Conservation (phyloP, 1,140 invertebrate genomes). For the Kradibia gibbosae region DNA sequence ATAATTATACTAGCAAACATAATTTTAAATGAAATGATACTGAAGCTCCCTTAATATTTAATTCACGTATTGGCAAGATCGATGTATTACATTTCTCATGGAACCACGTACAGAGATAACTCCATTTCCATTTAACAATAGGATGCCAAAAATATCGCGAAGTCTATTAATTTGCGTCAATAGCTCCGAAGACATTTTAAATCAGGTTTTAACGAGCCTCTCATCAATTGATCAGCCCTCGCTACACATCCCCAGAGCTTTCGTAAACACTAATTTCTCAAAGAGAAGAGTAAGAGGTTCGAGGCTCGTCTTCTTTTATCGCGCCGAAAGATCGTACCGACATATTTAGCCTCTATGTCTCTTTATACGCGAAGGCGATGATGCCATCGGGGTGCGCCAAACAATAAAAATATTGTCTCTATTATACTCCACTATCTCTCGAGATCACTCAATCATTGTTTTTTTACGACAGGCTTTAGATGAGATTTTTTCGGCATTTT, state of each 20-base stretch:
- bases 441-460: neutral
- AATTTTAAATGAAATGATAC: too few relatives aligned
- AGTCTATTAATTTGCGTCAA: neutral
- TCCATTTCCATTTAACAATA: conserved; percentile 12
- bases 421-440: neutral
- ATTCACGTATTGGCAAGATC: neutral
- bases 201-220: conserved; percentile 24
- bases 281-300: neutral
- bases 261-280: conserved; percentile 13
- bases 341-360: neutral
- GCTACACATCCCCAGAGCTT: neutral
- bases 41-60: too few relatives aligned
- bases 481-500: neutral
- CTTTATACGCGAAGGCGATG: neutral
- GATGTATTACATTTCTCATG: conserved; percentile 11
- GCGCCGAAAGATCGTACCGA: neutral
- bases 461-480: neutral
- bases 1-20: too few relatives aligned
- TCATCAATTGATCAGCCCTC: conserved; percentile 12
- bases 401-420: conserved; percentile 2
- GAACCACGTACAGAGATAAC: neutral
- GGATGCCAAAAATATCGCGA: neutral
- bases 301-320: neutral
- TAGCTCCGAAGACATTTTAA: neutral
- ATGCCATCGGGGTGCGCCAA: neutral